phyloP scores from a whole-genome alignment of 1,140 invertebrate species.

The Atta texana region DNA sequence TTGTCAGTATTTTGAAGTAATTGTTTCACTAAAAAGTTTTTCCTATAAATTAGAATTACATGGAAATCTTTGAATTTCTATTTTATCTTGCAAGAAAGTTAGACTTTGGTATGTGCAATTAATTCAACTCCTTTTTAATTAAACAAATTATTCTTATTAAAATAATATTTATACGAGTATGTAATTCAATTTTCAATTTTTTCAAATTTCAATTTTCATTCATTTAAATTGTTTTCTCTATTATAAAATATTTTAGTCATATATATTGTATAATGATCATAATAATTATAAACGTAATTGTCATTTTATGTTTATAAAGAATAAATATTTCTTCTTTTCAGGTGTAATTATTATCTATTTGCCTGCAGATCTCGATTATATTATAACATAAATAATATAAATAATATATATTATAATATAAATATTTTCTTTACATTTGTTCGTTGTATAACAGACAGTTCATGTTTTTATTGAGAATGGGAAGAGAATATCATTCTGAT shows the following conservation, averaged over 20 bases:
- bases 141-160: not conserved
- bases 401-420: not conserved
- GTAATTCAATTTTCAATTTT: not conserved
- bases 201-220: not conserved
- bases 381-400: not conserved
- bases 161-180: not conserved
- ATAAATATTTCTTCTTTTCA: not conserved
- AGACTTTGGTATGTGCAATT: too few species aligned
- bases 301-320: not conserved
- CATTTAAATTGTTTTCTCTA: not conserved
- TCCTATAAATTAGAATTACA: not conserved
- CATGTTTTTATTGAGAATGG: not conserved
- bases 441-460: not conserved
- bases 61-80: not conserved
- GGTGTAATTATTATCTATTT: not conserved
- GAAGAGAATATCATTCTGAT: conserved; percentile 1
- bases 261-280: not conserved
- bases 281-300: not conserved
- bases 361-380: not conserved
- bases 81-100: not conserved
- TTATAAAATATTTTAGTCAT: not conserved
- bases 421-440: conserved; percentile 10
- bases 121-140: not conserved
- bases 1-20: conserved; percentile 30
- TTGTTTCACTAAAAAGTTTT: conserved; percentile 19